Conservation (phyloP, 1,140 invertebrate genomes). For the Dendroctonus ponderosae region DNA sequence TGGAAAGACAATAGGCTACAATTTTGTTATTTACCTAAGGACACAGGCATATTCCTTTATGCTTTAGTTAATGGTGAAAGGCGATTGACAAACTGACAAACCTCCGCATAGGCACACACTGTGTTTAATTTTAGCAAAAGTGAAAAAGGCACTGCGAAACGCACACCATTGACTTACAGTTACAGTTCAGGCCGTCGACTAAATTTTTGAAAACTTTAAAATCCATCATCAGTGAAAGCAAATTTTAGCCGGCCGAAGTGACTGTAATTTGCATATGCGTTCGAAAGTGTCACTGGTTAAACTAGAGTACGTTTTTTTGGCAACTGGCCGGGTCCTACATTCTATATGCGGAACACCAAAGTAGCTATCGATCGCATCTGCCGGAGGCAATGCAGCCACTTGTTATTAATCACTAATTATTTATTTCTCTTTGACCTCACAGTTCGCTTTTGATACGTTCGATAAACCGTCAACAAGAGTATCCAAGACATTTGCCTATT, state of each 20-base stretch:
- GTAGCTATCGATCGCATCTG: not conserved
- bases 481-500: too few relatives aligned
- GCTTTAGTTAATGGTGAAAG: too few relatives aligned
- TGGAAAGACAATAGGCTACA: too few relatives aligned
- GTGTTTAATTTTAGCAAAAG: slow-evolving; percentile 6
- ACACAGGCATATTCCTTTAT: too few relatives aligned
- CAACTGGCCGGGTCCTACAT: slow-evolving; percentile 9
- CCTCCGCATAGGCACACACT: not conserved
- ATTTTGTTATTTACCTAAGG: too few relatives aligned
- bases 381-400: slow-evolving; percentile 10
- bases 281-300: too few relatives aligned
- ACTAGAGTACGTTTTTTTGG: slow-evolving; percentile 2
- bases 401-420: slow-evolving; percentile 1
- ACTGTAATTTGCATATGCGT: too few relatives aligned
- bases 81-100: not conserved
- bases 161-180: slow-evolving; percentile 10
- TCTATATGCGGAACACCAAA: slow-evolving; percentile 8
- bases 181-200: slow-evolving; percentile 5
- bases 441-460: too few relatives aligned
- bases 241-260: not conserved
- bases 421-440: not conserved
- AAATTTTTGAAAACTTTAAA: not conserved
- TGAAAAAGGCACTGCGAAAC: not conserved
- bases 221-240: slow-evolving; percentile 3
- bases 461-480: too few relatives aligned